A percentile compares a stretch with the other conserved stretches of the same genome.
These are phyloP conservation scores for Cephus spinipes DNA, from an alignment of 2,888 invertebrate species.

Conservation along the genomic window DNA sequence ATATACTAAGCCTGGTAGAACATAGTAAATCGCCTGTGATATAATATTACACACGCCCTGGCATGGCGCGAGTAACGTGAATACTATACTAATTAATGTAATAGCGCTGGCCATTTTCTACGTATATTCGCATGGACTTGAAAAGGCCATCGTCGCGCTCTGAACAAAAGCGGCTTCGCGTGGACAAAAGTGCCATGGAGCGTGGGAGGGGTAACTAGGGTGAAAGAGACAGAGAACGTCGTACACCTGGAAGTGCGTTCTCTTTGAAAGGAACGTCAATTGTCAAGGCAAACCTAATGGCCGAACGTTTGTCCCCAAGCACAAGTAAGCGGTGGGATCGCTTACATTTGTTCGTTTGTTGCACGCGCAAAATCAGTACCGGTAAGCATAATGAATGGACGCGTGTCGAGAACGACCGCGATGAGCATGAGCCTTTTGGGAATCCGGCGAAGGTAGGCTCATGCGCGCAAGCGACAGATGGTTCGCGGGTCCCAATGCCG, in stretches of 20 bases:
- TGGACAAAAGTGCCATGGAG: neutral
- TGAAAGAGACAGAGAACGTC: neutral
- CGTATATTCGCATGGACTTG: neutral
- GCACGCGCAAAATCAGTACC: neutral
- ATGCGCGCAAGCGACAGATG: neutral
- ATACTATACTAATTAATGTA: neutral
- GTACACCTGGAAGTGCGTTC: neutral
- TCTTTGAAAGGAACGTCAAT: neutral
- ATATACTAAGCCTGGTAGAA: neutral
- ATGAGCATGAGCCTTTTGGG: neutral
- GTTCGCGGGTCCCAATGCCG: neutral
- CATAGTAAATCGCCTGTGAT: neutral
- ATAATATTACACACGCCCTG: neutral
- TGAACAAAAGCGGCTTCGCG: neutral
- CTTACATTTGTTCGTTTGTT: neutral
- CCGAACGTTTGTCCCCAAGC: neutral
- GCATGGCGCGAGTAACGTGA: neutral
- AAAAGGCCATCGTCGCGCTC: neutral
- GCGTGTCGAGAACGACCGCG: neutral
- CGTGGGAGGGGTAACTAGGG: neutral
- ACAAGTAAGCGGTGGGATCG: neutral
- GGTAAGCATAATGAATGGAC: neutral
- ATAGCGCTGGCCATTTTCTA: neutral
- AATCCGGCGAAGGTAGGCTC: neutral
- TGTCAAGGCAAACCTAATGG: neutral